phyloP scores from a whole-genome alignment of 2,888 invertebrate species.

The Cerceris ruficornis region DNA sequence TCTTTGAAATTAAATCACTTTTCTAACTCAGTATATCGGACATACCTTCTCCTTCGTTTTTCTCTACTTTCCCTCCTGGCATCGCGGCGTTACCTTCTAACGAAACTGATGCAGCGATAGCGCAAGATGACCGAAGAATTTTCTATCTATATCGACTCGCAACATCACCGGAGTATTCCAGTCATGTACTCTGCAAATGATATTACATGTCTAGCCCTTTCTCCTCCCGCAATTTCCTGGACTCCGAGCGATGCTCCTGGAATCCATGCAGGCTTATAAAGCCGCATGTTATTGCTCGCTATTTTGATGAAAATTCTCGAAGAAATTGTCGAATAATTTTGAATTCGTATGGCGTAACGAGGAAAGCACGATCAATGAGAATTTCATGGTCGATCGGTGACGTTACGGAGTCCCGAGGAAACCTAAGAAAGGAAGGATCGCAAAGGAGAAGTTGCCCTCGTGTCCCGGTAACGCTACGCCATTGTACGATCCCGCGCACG shows the following conservation, averaged over 20 bases:
- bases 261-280: conserved; percentile 36
- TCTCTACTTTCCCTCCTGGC: neutral
- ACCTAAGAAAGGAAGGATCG: neutral
- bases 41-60: neutral
- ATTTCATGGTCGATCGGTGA: neutral
- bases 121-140: conserved; percentile 35
- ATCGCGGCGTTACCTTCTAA: neutral
- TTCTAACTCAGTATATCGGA: neutral
- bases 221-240: conserved; percentile 45
- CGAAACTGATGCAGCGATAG: neutral
- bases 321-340: conserved; percentile 6
- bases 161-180: conserved; percentile 41
- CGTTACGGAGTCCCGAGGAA: neutral
- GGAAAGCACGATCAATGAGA: neutral
- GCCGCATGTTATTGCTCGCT: conserved; percentile 8
- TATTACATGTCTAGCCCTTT: conserved; percentile 34
- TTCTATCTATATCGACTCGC: neutral
- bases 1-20: conserved; percentile 36
- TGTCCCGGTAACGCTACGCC: conserved; percentile 41
- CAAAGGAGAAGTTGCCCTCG: neutral
- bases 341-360: neutral
- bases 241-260: conserved; percentile 31
- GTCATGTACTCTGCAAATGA: conserved; percentile 36
- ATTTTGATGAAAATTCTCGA: conserved; percentile 28
- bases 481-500: conserved; percentile 48